Conservation (phyloP, 2,113 vertebrate genomes). For the Pionites leucogaster region DNA sequence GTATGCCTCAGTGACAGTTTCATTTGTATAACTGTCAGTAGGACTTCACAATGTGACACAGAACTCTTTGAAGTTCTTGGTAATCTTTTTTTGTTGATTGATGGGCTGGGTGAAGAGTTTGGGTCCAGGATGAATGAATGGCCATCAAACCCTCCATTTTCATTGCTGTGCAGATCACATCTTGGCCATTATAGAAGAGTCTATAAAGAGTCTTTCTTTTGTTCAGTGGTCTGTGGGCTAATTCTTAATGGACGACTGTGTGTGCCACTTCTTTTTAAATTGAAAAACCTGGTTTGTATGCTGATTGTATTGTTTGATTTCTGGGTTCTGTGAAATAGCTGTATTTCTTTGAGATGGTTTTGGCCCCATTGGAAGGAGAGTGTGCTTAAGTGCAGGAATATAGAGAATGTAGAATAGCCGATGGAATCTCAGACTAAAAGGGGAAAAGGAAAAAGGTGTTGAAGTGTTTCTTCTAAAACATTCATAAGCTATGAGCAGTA, state of each 20-base stretch:
- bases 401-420: background rate
- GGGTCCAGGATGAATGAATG: background rate
- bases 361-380: background rate
- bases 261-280: background rate
- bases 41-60: background rate
- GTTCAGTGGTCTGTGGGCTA: background rate
- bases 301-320: background rate
- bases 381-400: background rate
- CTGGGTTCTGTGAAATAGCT: background rate
- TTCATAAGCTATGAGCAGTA: background rate
- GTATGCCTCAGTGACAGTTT: background rate
- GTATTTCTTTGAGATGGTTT: background rate
- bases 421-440: background rate
- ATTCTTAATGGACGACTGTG: background rate
- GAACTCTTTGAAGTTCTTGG: background rate
- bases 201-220: background rate
- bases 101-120: background rate
- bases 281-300: background rate
- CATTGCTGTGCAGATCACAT: background rate
- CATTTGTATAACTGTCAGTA: background rate
- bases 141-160: background rate
- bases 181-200: background rate
- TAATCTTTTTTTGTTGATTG: background rate
- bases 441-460: background rate
- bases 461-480: background rate